Base-by-base conservation (phyloP, 2,797 vertebrate species). In the Scleropages formosus region DNA sequence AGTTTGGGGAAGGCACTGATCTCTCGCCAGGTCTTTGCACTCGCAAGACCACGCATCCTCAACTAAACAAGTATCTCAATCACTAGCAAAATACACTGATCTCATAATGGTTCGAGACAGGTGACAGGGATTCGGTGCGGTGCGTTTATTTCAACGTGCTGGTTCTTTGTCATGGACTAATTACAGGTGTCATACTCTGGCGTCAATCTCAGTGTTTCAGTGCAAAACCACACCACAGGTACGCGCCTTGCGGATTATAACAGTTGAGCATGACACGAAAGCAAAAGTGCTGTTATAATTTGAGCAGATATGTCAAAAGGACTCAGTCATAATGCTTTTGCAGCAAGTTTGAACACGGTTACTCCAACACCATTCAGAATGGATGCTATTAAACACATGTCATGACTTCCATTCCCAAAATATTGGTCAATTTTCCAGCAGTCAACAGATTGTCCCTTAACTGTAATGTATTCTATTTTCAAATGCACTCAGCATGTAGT, bases 1-100 rank as follows among this genome's bases (percentile, higher is more conserved):
- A 8, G 1, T 53, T 22, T 56, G 49, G 13, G 47, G 8, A 68
- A 70, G 68, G 68, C 68, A 53, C 68, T 70, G 8, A 13, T 26
- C 68, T 70, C 31, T 44, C 12, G 65, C 31, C n/a, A 67, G 67
- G 65, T 24, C 68, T 24, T 15, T 9, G 49, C 7, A 51, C 11
- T 56, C 11, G 53, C 53, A 10, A 56, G 53, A 18, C 18, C 53
- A 56, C 49, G 51, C 10, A 10, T 7, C 10, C 0, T 16, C 22
- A 15, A 20, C 46, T 49, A 26, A 27, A 49, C 12, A 67, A 65
- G 64, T 39, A 66, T 39, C 63, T 39, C n/a, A 64, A 10, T 49
- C 49, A 53, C 67, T 49, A 26, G 22, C 70, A 46, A 68, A n/a
- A n/a, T 46, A 20, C n/a, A n/a, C n/a, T n/a, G n/a, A n/a, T n/a